These are phyloP conservation scores for Prenolepis imparis DNA, from an alignment of 2,888 invertebrate genomes.

Conservation along the genomic window DNA sequence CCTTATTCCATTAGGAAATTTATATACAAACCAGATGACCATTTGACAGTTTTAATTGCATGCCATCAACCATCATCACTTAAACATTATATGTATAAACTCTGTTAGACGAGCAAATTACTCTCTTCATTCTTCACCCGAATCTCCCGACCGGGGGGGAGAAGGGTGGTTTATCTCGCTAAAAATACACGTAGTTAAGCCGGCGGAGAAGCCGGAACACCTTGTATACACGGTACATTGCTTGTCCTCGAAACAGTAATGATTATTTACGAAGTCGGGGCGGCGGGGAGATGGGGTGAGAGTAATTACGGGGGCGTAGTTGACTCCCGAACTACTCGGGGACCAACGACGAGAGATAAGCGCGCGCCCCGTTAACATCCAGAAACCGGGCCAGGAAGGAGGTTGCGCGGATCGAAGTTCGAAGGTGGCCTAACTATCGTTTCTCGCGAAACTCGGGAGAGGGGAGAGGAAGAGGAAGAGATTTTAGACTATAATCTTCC, in stretches of 20 bases:
- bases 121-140: background rate
- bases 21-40: background rate
- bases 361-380: conserved; percentile 42
- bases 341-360: conserved; percentile 41
- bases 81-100: background rate
- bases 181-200: background rate
- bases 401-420: conserved; percentile 24
- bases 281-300: conserved; percentile 58
- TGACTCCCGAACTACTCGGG: conserved; percentile 56
- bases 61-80: background rate
- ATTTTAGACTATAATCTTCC: conserved; percentile 40
- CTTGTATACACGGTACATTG: conserved; percentile 38
- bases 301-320: conserved; percentile 71
- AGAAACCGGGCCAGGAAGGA: conserved; percentile 24
- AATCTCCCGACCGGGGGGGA: background rate
- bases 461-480: too few relatives aligned
- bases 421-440: conserved; percentile 12
- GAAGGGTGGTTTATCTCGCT: background rate
- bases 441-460: conserved; percentile 39
- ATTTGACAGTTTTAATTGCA: background rate
- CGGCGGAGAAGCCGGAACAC: conserved; percentile 9
- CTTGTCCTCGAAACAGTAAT: conserved; percentile 64
- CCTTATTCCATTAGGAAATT: background rate
- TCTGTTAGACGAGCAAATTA: background rate
- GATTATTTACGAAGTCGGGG: conserved; percentile 68